A percentile compares a stretch with the other conserved stretches of the same genome.
Conservation (phyloP, 2,888 invertebrate species). For the Drosophila histrio region DNA sequence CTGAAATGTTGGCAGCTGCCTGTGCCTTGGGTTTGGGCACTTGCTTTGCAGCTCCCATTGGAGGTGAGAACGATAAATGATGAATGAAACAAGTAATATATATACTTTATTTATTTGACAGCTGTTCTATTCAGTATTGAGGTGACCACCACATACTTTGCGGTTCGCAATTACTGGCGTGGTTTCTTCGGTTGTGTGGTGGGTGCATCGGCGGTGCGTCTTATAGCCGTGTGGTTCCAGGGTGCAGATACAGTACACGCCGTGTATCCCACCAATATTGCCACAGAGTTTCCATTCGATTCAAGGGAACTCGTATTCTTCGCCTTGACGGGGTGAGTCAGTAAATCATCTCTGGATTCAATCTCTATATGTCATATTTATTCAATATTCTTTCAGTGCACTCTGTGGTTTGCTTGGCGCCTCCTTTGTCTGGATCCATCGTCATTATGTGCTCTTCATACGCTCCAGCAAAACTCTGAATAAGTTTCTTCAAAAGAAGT, state of each 20-base stretch:
- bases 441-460: conserved; percentile 97
- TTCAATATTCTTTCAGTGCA: not conserved
- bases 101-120: conserved; percentile 68
- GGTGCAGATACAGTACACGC: conserved; percentile 97
- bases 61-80: conserved; percentile 86
- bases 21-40: conserved; percentile 97
- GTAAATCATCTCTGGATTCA: not conserved
- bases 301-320: conserved; percentile 98
- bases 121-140: conserved; percentile 99
- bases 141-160: conserved; percentile 99
- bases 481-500: conserved; percentile 97
- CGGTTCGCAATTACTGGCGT: conserved; percentile 98
- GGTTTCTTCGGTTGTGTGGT: conserved; percentile 97
- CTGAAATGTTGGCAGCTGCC: conserved; percentile 98
- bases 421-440: conserved; percentile 95
- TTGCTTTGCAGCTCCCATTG: conserved; percentile 98
- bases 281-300: conserved; percentile 98
- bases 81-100: not conserved
- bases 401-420: conserved; percentile 93
- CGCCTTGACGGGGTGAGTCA: conserved; percentile 92
- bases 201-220: conserved; percentile 96
- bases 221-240: conserved; percentile 97
- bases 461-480: conserved; percentile 95
- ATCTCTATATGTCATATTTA: not conserved
- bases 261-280: conserved; percentile 95